A percentile compares a stretch with the other conserved stretches of the same genome.
These are phyloP conservation scores for Furcifer pardalis DNA, from an alignment of 2,797 vertebrate species.

Conservation along the genomic window DNA sequence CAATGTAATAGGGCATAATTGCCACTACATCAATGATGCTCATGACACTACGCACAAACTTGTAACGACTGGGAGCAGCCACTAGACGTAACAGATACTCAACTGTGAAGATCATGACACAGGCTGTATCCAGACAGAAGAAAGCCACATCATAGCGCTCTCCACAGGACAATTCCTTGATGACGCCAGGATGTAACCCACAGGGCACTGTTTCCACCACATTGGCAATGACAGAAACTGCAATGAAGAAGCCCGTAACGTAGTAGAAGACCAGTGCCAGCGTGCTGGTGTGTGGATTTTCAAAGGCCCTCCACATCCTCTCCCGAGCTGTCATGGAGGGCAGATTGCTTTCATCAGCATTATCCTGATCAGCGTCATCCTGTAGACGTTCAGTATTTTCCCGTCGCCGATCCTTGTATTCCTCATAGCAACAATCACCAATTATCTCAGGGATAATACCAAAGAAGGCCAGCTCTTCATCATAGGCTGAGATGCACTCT, in stretches of 20 bases:
- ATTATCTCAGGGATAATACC: slow-evolving; percentile 96
- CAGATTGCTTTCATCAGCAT: slow-evolving; percentile 75
- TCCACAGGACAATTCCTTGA: slow-evolving; percentile 86
- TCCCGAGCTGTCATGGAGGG: slow-evolving; percentile 85
- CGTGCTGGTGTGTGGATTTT: slow-evolving; percentile 97
- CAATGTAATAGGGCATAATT: slow-evolving; percentile 98
- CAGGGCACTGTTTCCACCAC: slow-evolving; percentile 96
- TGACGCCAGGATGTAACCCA: slow-evolving; percentile 74
- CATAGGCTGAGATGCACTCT: slow-evolving; percentile 94
- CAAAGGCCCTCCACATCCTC: slow-evolving; percentile 94
- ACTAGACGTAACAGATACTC: slow-evolving; percentile 92
- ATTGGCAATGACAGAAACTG: slow-evolving; percentile 93
- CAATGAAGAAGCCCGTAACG: slow-evolving; percentile 98
- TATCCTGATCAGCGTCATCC: slow-evolving; percentile 89
- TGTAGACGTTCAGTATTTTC: slow-evolving; percentile 93
- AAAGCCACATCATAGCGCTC: slow-evolving; percentile 93
- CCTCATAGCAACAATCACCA: slow-evolving; percentile 97
- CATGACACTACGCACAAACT: slow-evolving; percentile 94
- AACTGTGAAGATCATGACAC: slow-evolving; percentile 97
- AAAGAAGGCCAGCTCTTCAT: slow-evolving; percentile 95
- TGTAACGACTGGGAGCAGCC: slow-evolving; percentile 91
- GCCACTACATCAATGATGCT: slow-evolving; percentile 96
- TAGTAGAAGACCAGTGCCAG: slow-evolving; percentile 97
- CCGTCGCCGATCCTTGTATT: slow-evolving; percentile 93
- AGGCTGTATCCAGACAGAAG: slow-evolving; percentile 97